Base-by-base conservation (phyloP, 1,140 invertebrate genomes). In the Trachymyrmex cornetzi region DNA sequence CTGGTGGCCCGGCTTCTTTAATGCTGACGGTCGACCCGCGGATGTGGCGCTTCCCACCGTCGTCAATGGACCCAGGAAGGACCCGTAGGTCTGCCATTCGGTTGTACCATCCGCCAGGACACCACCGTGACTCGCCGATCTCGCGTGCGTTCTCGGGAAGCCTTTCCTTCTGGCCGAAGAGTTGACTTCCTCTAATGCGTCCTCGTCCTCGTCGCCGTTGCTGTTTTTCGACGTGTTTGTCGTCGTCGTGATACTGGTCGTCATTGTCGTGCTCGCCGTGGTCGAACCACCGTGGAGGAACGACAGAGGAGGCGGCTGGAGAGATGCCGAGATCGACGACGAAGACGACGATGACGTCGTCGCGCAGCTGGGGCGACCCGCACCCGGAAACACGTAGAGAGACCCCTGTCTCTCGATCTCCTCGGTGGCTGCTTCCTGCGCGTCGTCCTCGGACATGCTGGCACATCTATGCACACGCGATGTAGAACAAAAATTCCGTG, bases 121-220 rank as follows among this genome's bases (percentile, higher is more conserved):
- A 79, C 97, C 97, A 16, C 98, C 97, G 95, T 98, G 98, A 92
- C 98, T 98, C 77, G 97, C 97, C 71, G 98, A 98, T 50, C 98
- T 96, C 55, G 96, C 96, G 93, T 98, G 94, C 0, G 98, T 87
- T 96, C 97, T 91, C 96, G 96, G 61, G 89, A 93, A 88, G 92
- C 16, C 77, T 14, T 72, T 64, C 22, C 87, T 91, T 5, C 84
- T 75, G 24, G 63, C 72, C 48, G 85, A 69, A 53, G 84, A 89
- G 57, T 81, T 77, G 77, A 77, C 86, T 44, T 86, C 86, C 59
- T 86, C 89, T 69, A 82, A 44, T 0, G 71, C 22, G n/a, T 92
- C 92, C 22, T 90, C 90, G 67, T 92, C 90, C 63, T 90, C 88
- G 72, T 85, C 89, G 87, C 24, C 67, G 38, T 87, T 77, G 61